phyloP scores from a whole-genome alignment of 2,888 invertebrate genomes.

The Marasmarcha lunaedactyla region DNA sequence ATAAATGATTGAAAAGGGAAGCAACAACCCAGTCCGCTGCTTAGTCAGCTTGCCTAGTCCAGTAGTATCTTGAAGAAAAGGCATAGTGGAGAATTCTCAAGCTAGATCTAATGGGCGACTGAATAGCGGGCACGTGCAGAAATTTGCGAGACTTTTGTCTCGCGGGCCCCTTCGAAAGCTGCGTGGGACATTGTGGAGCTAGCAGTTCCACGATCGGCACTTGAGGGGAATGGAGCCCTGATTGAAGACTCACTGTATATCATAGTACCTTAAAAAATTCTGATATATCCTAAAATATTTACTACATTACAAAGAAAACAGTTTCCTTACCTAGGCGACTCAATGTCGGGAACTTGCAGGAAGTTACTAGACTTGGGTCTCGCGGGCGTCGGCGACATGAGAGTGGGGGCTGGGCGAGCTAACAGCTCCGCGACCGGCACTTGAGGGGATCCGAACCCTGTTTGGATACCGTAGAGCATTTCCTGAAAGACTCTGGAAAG shows the following conservation, averaged over 20 bases:
- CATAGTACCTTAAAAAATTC: too few species aligned
- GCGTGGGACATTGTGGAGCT: constrained; percentile 86
- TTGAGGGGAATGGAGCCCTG: constrained; percentile 93
- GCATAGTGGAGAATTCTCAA: too few species aligned
- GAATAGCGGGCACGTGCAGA: constrained; percentile 90
- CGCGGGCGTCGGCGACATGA: constrained; percentile 87
- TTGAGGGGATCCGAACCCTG: constrained; percentile 93
- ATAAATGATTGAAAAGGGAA: too few species aligned
- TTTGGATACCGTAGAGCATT: constrained; percentile 94
- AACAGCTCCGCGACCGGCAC: constrained; percentile 91
- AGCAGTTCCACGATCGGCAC: constrained; percentile 91
- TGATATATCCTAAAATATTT: too few species aligned
- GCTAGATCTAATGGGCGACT: constrained; percentile 84
- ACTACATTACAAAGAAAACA: too few species aligned
- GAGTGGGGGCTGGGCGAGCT: constrained; percentile 86
- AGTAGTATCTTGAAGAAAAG: too few species aligned
- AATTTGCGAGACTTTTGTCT: constrained; percentile 92
- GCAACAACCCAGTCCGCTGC: too few species aligned
- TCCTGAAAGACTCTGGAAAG: constrained; percentile 86
- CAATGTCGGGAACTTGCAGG: constrained; percentile 91
- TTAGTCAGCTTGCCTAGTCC: too few species aligned
- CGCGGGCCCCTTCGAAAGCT: constrained; percentile 87
- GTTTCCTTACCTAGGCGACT: constrained; percentile 78
- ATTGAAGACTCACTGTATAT: too few species aligned
- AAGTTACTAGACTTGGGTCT: constrained; percentile 92